These are phyloP conservation scores for Proterorhinus semilunaris DNA, from an alignment of 2,113 vertebrate species.

Conservation along the genomic window DNA sequence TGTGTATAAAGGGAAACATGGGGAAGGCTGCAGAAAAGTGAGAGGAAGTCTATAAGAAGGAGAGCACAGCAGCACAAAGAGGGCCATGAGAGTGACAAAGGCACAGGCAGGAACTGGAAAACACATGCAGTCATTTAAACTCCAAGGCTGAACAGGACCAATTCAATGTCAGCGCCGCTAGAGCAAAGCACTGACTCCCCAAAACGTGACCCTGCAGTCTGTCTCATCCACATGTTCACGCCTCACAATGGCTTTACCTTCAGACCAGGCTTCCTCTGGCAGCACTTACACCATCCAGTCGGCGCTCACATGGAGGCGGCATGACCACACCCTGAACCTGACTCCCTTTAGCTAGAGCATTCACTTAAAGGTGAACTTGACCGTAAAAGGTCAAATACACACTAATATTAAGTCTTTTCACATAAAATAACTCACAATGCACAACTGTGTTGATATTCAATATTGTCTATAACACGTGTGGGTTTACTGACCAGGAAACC, in stretches of 20 bases:
- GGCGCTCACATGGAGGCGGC: conserved; percentile 43
- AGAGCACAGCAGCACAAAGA: conserved; percentile 77
- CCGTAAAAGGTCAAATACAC: no score
- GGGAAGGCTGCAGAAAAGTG: conserved; percentile 71
- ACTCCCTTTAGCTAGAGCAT: conserved; percentile 32
- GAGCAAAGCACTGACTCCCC: conserved; percentile 62
- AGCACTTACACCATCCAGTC: conserved; percentile 44
- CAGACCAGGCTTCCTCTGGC: conserved; percentile 53
- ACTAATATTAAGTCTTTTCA: no score
- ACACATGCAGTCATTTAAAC: conserved; percentile 85
- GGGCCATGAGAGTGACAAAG: conserved; percentile 70
- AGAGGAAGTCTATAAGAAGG: conserved; percentile 67
- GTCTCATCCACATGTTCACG: conserved; percentile 53
- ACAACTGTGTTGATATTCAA: conserved; percentile 10
- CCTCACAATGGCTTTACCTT: conserved; percentile 64
- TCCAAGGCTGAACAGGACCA: conserved; percentile 80
- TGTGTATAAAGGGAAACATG: conserved; percentile 37
- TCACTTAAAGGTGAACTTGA: no score
- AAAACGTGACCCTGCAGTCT: conserved; percentile 57
- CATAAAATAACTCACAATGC: no score
- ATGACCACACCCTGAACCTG: conserved; percentile 34
- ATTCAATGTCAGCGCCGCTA: conserved; percentile 68
- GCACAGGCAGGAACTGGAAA: conserved; percentile 73
- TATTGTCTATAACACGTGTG: conserved; percentile 5
- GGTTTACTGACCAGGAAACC: neutral